Conservation (phyloP, 2,797 vertebrate species). For the Darevskia nairensis region DNA sequence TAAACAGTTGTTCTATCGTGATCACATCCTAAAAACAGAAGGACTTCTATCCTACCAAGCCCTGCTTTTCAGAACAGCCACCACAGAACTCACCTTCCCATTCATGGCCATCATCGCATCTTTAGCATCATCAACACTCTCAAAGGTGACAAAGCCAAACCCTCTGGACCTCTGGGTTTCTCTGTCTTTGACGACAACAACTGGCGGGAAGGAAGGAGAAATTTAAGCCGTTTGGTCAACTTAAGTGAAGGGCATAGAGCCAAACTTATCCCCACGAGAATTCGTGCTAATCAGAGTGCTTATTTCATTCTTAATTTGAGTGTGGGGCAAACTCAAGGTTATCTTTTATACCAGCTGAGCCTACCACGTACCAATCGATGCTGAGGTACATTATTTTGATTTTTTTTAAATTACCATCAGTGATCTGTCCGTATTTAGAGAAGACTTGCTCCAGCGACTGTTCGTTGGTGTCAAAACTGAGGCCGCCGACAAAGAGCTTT, state of each 20-base stretch:
- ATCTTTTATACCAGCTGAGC: background rate
- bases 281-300: too few species aligned
- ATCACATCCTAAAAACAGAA: too few species aligned
- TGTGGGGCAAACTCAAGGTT: background rate
- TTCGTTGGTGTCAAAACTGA: slow-evolving; percentile 95
- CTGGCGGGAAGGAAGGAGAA: slow-evolving; percentile 59
- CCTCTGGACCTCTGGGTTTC: slow-evolving; percentile 93
- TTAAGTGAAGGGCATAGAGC: too few species aligned
- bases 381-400: accelerated
- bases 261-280: too few species aligned
- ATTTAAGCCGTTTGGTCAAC: background rate
- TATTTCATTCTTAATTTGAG: background rate
- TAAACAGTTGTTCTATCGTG: accelerated
- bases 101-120: slow-evolving; percentile 95
- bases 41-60: background rate
- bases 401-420: slow-evolving; percentile 82
- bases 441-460: slow-evolving; percentile 92
- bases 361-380: accelerated
- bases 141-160: slow-evolving; percentile 95
- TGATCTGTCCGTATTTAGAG: slow-evolving; percentile 91
- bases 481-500: slow-evolving; percentile 93
- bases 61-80: background rate
- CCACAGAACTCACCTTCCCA: slow-evolving; percentile 85
- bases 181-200: slow-evolving; percentile 94
- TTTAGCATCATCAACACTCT: slow-evolving; percentile 92